phyloP scores from a whole-genome alignment of 2,888 invertebrate genomes.

The Syritta pipiens region DNA sequence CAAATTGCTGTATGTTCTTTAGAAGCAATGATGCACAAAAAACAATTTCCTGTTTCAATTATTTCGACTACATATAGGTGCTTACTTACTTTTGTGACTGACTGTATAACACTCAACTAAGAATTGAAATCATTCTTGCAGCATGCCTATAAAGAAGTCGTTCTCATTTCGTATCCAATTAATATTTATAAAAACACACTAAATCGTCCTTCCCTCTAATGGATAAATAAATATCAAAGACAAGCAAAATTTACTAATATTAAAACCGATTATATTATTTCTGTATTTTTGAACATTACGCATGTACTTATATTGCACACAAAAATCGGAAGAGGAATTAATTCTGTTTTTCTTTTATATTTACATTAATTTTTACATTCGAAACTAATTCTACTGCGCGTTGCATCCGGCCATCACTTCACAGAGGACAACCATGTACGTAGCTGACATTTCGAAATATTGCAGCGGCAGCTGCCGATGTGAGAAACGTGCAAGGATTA shows the following conservation, averaged over 20 bases:
- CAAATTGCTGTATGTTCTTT: too few species aligned
- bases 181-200: too few species aligned
- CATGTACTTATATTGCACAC: constrained; percentile 65
- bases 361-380: constrained; percentile 55
- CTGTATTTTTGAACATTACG: constrained; percentile 33
- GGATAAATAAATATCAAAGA: background rate
- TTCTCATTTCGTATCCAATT: too few species aligned
- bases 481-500: constrained; percentile 83
- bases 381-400: background rate
- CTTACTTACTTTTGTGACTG: too few species aligned
- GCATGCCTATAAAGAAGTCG: too few species aligned
- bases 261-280: constrained; percentile 28
- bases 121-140: too few species aligned
- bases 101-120: too few species aligned
- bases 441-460: constrained; percentile 87
- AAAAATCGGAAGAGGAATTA: constrained; percentile 27
- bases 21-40: too few species aligned
- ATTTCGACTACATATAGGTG: too few species aligned
- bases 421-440: constrained; percentile 86
- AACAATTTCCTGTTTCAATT: too few species aligned
- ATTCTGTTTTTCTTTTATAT: constrained; percentile 38
- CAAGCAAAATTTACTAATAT: background rate
- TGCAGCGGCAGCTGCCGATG: constrained; percentile 84
- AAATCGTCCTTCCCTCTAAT: too few species aligned
- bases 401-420: constrained; percentile 76